Evolutionary conservation across 2,797 vertebrate species (phyloP), one percentile per base, ranked within the genome.

Genomic region (Uromys caudimaculatus): DNA sequence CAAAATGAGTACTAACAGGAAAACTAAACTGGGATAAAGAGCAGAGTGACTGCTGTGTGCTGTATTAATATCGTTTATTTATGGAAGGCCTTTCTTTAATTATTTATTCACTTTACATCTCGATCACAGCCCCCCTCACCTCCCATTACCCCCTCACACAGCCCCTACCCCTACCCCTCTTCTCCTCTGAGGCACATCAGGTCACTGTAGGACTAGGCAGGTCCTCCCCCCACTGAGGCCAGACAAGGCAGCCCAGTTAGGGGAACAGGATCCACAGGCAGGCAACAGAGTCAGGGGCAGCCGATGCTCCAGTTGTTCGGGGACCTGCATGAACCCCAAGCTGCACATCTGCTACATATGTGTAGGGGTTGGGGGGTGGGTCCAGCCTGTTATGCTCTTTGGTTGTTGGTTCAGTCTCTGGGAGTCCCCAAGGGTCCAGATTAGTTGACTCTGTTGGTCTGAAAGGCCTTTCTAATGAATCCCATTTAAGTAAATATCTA

Each of bases 401-500:
- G 69, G 19, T 71, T 71, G 69, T n/a, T 71, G 17, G 69, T 21
- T 71, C 16, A 71, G 69, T 38, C 69, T 38, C 19, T 38, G 69
- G n/a, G n/a, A 38, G 69, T 17, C 19, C 69, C n/a, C n/a, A n/a
- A 38, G 69, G n/a, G 19, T 38, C 69, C 8, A 17, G 67, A 8
- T 71, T 38, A 38, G n/a, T 71, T 71, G 69, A 21, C n/a, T 38
- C 17, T 71, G 69, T 71, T 71, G 69, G 17, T 71, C n/a, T 90
- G 44, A n/a, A 89, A 87, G 21, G 1, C 27, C 50, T 94, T 94
- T 90, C 58, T 93, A 47, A 67, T 77, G 79, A 93, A 32, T 71
- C 62, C 64, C 41, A 54, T n/a, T 92, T 78, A 56, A 89, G 38
- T 38, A 92, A 82, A 94, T 95, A 58, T 84, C 27, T 77, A 50